These are phyloP conservation scores for Chesias legatella DNA, from an alignment of 2,888 invertebrate species.

Conservation along the genomic window DNA sequence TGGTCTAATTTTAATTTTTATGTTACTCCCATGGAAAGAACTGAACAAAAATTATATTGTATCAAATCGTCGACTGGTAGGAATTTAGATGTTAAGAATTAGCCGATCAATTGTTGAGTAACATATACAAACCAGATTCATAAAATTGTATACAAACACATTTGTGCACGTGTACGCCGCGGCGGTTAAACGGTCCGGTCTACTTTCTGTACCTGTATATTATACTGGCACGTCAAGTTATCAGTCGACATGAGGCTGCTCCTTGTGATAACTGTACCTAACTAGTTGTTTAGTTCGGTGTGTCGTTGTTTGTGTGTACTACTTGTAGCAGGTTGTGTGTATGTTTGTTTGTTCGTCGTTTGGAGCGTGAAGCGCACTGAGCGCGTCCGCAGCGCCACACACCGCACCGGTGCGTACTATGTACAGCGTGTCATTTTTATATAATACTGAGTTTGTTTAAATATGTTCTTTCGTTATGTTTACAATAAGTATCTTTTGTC, in stretches of 20 bases:
- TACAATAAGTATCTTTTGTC: too few relatives aligned
- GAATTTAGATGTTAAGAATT: conserved; percentile 9
- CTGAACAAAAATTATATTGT: conserved; percentile 8
- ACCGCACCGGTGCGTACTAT: too few relatives aligned
- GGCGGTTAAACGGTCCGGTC: conserved; percentile 11
- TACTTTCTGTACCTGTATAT: conserved; percentile 4
- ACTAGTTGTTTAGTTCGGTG: conserved; percentile 15
- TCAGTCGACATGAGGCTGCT: too few relatives aligned
- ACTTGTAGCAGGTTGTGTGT: too few relatives aligned
- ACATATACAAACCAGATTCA: background rate
- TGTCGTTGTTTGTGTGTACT: background rate
- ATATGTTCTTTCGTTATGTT: too few relatives aligned
- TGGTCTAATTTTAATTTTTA: background rate
- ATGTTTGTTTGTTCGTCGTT: too few relatives aligned
- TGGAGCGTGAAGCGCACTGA: too few relatives aligned
- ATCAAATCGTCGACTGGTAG: conserved; percentile 4
- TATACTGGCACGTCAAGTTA: too few relatives aligned
- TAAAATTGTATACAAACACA: conserved; percentile 5
- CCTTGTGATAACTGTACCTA: conserved; percentile 29
- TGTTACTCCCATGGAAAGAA: conserved; percentile 7
- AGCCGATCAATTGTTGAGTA: background rate
- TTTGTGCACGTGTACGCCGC: background rate
- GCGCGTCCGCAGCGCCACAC: too few relatives aligned
- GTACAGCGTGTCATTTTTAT: too few relatives aligned
- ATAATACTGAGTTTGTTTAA: too few relatives aligned